Evolutionary conservation across 2,888 invertebrate species (phyloP), one percentile per base, ranked within the genome.

Genomic region (Coelopa pilipes): DNA sequence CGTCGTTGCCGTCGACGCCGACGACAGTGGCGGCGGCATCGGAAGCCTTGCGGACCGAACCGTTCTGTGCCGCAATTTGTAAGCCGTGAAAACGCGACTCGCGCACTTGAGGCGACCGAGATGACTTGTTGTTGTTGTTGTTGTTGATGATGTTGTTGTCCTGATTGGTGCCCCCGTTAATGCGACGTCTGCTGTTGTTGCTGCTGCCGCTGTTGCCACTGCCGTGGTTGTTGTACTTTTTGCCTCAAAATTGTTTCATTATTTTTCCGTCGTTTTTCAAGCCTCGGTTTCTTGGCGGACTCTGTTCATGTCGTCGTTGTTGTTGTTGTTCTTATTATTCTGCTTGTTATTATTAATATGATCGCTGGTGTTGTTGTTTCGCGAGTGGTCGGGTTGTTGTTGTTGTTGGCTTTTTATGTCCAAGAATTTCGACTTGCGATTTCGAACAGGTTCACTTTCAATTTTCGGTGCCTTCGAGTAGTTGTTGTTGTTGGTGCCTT

Each of bases 391-490:
- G 45, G 12, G 62, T 45, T 57, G 62, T 45, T 57, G 5, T 55
- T 57, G 57, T 59, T 59, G 57, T 59, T 65, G 46, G 13, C 13
- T 17, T 46, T 34, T 46, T 46, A 17, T 17, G 13, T 65, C 24
- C 19, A 66, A 65, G 17, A 21, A 47, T 47, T 12, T 24, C 17
- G 66, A 49, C 50, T 50, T 49, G 49, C 66, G 50, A 49, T 50
- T 67, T 34, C 15, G n/a, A 67, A 50, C 66, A 67, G 66, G 66
- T 67, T 67, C 50, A 67, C 66, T 67, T 67, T 67, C 66, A 67
- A 67, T 67, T 50, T 62, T 66, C 50, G 34, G 62, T 19, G 11
- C 12, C 21, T 59, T 59, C 17, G 17, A 21, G 13, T 19, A 21
- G 17, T 13, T 60, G 11, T 21, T 1, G 1, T 55, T 55, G 11